Evolutionary conservation across 1,140 invertebrate species (phyloP).

Genomic region (Aphaenogaster ashmeadi): DNA sequence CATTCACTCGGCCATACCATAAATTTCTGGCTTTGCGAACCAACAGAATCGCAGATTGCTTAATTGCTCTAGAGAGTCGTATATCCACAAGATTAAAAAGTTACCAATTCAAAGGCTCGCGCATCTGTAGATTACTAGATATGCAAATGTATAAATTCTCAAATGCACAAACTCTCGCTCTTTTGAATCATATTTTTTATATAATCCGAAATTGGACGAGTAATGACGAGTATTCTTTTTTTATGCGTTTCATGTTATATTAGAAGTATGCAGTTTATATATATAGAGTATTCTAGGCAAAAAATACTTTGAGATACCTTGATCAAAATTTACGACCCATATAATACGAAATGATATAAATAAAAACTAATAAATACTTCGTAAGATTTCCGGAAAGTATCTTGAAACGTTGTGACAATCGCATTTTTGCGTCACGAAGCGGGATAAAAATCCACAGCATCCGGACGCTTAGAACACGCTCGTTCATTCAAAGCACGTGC

Average conservation of each 20-base stretch:
- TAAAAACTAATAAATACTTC: conserved; percentile 12
- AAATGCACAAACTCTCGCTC: background rate
- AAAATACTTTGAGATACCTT: background rate
- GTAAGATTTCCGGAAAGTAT: background rate
- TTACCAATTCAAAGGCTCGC: conserved; percentile 3
- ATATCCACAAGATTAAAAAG: conserved; percentile 49
- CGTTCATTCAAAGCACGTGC: conserved; percentile 54
- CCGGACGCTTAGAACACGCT: conserved; percentile 20
- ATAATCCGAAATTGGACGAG: background rate
- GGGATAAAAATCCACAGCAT: background rate
- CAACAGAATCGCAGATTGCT: background rate
- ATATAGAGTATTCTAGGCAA: background rate
- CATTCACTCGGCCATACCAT: background rate
- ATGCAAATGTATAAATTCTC: conserved; percentile 12
- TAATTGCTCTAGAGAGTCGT: conserved; percentile 35
- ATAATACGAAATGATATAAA: background rate
- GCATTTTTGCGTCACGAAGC: background rate
- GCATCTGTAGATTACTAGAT: background rate
- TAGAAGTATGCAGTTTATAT: background rate
- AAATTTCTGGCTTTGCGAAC: conserved; percentile 14
- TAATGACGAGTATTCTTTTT: conserved; percentile 14
- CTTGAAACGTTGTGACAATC: conserved; percentile 29
- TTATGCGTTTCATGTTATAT: background rate
- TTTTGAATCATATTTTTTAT: background rate
- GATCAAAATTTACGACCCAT: background rate